Evolutionary conservation across 2,888 invertebrate genomes (phyloP).

Genomic region (Nomada goodeniana): DNA sequence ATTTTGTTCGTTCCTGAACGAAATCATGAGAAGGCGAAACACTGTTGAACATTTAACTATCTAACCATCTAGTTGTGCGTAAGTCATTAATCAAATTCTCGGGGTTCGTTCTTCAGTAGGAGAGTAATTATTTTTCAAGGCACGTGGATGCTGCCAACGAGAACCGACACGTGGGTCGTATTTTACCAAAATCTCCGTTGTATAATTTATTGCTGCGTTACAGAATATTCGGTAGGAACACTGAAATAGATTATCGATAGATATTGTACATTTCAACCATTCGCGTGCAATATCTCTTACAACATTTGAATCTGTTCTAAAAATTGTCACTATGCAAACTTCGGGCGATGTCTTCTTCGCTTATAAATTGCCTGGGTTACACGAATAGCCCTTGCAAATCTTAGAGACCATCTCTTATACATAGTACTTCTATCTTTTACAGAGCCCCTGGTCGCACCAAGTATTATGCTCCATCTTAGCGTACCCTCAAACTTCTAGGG

Average conservation of each 20-base stretch:
- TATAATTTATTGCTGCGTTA: no score
- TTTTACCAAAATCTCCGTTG: no score
- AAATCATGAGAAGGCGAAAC: neutral
- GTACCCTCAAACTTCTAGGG: conserved; percentile 33
- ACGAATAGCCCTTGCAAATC: neutral
- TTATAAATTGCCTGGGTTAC: conserved; percentile 14
- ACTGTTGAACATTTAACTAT: neutral
- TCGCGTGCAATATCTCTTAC: no score
- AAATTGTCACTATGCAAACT: neutral
- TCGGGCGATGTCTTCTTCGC: neutral
- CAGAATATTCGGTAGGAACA: no score
- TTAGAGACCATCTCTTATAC: neutral
- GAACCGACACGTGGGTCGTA: no score
- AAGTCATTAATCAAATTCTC: neutral
- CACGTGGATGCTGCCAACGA: no score
- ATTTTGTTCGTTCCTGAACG: neutral
- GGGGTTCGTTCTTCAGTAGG: neutral
- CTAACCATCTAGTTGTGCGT: neutral
- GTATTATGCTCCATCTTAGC: conserved; percentile 31
- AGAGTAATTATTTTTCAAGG: no score
- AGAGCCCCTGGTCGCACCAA: conserved; percentile 24
- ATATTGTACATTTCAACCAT: no score
- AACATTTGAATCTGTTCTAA: neutral
- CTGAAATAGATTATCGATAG: no score
- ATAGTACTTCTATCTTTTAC: conserved; percentile 18